Evolutionary conservation across 2,113 vertebrate genomes (phyloP), one percentile per base, ranked within the genome.

Genomic region (Siniperca knerii): DNA sequence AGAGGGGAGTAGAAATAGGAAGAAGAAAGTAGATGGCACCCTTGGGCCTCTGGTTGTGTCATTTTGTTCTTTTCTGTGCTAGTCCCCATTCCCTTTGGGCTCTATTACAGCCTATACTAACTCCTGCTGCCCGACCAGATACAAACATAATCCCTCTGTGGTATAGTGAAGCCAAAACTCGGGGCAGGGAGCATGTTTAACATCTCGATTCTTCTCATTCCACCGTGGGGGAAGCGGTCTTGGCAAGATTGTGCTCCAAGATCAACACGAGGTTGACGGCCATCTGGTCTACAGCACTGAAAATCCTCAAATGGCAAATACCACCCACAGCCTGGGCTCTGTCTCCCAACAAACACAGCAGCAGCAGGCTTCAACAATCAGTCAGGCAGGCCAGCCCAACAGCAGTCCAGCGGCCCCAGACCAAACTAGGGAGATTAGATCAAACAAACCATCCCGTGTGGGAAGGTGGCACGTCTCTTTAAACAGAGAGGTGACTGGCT

Each of bases 241-340:
- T 92, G 90, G 90, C 92, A 83, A 67, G 78, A 55, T 10, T 4
- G 12, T 0, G 69, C 81, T 87, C 88, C 81, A 91, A 91, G 83
- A 93, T 85, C 90, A 92, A 92, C 92, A 94, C 46, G 25, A 89
- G 92, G 85, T 89, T 92, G 88, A 87, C 72, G 70, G 89, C 92
- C 89, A 92, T 94, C 93, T 93, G 91, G 90, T 91, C 85, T 69
- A 66, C 79, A 67, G 84, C 37, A 23, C 68, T 73, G 87, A 77
- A 79, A 89, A 92, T 89, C 86, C 81, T 79, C 73, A 66, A 1
- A 87, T 81, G 88, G 90, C 82, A 86, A 87, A 91, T 83, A 65
- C 91, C 88, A 85, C 89, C 90, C 90, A 87, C 92, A 37, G 69
- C 87, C 83, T 64, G 82, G 74, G 67, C 75, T 73, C 62, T n/a